Evolutionary conservation across 2,113 vertebrate genomes (phyloP).

Genomic region (Pardalotus punctatus): DNA sequence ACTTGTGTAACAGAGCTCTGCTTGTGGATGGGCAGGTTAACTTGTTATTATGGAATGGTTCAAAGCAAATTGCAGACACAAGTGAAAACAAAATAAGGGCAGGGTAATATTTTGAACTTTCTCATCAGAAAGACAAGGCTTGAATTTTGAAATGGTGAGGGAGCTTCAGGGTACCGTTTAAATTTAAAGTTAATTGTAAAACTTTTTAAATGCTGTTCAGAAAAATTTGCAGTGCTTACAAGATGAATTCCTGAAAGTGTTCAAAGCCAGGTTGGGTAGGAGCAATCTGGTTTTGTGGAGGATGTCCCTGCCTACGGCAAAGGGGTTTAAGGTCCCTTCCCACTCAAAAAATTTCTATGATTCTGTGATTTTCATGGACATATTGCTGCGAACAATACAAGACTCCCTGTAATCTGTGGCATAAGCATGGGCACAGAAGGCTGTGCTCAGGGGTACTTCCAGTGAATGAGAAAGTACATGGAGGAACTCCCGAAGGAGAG

Average conservation of each 20-base stretch:
- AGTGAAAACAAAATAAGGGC: background rate
- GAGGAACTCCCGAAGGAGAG: background rate
- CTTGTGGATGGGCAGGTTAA: background rate
- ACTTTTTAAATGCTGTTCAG: background rate
- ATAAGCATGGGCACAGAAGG: background rate
- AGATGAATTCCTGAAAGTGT: background rate
- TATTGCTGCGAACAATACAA: background rate
- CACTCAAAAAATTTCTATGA: background rate
- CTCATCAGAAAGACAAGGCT: background rate
- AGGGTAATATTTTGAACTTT: background rate
- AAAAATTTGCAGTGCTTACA: background rate
- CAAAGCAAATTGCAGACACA: conserved; percentile 34
- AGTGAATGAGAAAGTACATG: background rate
- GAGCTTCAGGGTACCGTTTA: background rate
- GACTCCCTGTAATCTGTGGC: background rate
- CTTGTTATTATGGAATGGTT: background rate
- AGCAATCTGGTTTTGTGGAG: background rate
- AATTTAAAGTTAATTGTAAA: background rate
- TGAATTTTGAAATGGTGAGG: background rate
- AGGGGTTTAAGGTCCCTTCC: background rate
- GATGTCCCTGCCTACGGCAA: background rate
- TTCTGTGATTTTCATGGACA: background rate
- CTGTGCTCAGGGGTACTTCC: background rate
- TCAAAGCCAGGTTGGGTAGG: background rate
- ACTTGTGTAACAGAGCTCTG: background rate